Evolutionary conservation across 2,113 vertebrate genomes (phyloP), one percentile per base, ranked within the genome.

Genomic region (Dasypus novemcinctus): DNA sequence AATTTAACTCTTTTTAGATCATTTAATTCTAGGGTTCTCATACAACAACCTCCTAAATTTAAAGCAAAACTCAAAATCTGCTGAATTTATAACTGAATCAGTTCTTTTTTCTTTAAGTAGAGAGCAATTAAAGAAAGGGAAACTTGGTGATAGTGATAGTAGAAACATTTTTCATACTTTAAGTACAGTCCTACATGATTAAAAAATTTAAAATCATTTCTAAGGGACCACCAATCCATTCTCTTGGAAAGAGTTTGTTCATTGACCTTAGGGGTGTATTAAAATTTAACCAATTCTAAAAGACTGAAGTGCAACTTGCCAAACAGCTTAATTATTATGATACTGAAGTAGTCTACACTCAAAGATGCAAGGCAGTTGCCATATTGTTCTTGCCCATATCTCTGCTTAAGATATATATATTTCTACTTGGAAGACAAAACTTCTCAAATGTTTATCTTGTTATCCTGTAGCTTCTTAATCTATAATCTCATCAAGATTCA

Each of bases 401-500:
- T 97, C 86, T 95, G 27, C n/a, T 97, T 97, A 96, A 98, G 33
- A 21, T 86, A 92, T 90, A 43, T 64, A 94, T 31, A 96, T 93
- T 96, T 98, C 75, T 89, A 61, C 80, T 94, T 81, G 96, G 79
- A 94, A 74, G 94, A 95, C 25, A 96, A 97, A 97, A 89, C 76
- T 94, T 46, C 64, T 93, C 96, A 54, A 89, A 95, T 91, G 72
- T 78, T 98, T 96, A 92, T 83, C 74, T 97, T 97, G 95, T 59
- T 63, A 96, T 89, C 88, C 57, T 93, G 49, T 93, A 97, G 78
- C 20, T 90, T 84, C 92, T 97, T 97, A 96, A 95, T 97, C 93
- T 98, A 98, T 97, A 97, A 96, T 98, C 92, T 97, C 52, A 97
- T 96, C 87, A 92, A 54, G 85, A 97, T 96, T 96, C 27, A 93